Base-by-base conservation (phyloP, 2,888 invertebrate species). In the Ophion costatus region DNA sequence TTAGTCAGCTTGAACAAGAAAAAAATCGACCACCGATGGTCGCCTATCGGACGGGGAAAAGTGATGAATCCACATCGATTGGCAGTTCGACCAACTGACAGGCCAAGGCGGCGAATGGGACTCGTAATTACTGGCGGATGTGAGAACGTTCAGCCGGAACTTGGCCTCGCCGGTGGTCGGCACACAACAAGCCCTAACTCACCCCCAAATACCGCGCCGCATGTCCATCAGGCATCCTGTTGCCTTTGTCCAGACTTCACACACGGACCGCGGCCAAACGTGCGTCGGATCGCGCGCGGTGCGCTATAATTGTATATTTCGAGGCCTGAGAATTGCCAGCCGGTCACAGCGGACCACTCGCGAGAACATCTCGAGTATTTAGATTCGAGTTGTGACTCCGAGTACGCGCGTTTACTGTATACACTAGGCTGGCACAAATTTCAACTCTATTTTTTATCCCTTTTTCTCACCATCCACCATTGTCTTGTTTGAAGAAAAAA, bases 251-350 rank as follows among this genome's bases (percentile, higher is more conserved):
- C 76, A 24, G 14, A 20, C 22, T 59, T 69, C 78, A 33, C 61
- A 61, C 70, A 22, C 42, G 59, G 20, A 29, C 69, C 42, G 33
- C 42, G 33, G 61, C 61, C 67, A 79, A 85, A 80, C n/a, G n/a
- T 76, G 82, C 42, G 20, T 82, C 73, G 45, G 80, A 85, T 77
- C 85, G 57, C 61, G 57, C 61, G 57, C 67, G 45, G 11, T 22
- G 61, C 69, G 84, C 73, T 82, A 80, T 85, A 80, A 85, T 85
- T 85, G 75, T 80, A 80, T 82, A 77, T 79, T 75, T 76, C 56
- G 74, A 29, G 70, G 64, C 17, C 82, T 77, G 85, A 82, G 67
- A 82, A 80, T 56, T 71, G 57, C 82, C 85, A 85, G 85, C 85
- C 80, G 85, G 80, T 77, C 29, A 82, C 45, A 1, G 2, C 75